Evolutionary conservation across 2,797 vertebrate genomes (phyloP), one percentile per base, ranked within the genome.

Genomic region (Periparus ater): DNA sequence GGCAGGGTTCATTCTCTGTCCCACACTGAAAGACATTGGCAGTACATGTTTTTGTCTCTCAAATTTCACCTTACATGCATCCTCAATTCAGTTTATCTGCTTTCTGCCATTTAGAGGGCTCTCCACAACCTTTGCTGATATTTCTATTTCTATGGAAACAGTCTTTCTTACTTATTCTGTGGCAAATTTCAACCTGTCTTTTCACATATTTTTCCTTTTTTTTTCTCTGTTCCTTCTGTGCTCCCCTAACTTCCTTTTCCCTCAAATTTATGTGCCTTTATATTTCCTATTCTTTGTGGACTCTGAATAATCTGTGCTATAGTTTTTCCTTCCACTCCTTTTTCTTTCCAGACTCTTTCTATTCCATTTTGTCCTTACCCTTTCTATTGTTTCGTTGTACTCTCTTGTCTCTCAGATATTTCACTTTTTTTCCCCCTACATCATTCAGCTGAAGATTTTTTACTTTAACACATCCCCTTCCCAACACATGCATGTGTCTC

Each of bases 101-200:
- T 83, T 92, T 74, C 45, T 81, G 32, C n/a, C 50, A 40, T 75
- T 81, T 53, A 72, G 50, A 67, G 38, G 32, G 34, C 29, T 93
- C 71, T 80, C 34, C 60, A 26, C n/a, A 88, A 55, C 6, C 12
- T 76, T 90, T 88, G 32, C 55, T 42, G 48, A 48, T 58, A 48
- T 66, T 73, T 90, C 66, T 70, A 83, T 83, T 93, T 88, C 76
- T 90, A 36, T 73, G 53, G 65, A 74, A 94, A 90, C 42, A 54
- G 26, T 32, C 29, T 65, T 82, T 85, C 66, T 71, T 60, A 44
- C 19, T 73, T 65, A 29, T 51, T 57, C 53, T 30, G 13, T 48
- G 19, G 47, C 26, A 38, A 67, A 57, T 80, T 73, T 71, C n/a
- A 79, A 27, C 29, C 57, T 73, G 48, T n/a, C n/a, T 58, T 63